Conservation (phyloP, 2,113 vertebrate species). For the Acanthisitta chloris region DNA sequence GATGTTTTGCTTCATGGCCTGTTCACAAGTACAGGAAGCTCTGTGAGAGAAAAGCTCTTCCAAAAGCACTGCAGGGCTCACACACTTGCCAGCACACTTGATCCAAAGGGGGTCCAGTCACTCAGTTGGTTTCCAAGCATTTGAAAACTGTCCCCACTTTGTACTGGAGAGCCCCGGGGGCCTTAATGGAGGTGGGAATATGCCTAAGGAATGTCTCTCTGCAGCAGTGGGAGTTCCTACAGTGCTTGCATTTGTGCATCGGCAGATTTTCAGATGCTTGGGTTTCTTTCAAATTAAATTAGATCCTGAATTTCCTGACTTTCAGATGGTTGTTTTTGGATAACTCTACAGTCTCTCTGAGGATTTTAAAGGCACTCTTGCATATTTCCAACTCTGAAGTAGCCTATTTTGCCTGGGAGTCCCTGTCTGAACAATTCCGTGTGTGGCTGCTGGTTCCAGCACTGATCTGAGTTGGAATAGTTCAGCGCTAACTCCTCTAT, state of each 20-base stretch:
- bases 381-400: slow-evolving; percentile 45
- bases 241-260: slow-evolving; percentile 36
- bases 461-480: background rate
- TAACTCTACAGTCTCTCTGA: slow-evolving; percentile 12
- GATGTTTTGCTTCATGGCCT: slow-evolving; percentile 4
- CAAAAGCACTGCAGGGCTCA: slow-evolving; percentile 8
- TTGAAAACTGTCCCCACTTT: slow-evolving; percentile 56
- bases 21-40: slow-evolving; percentile 15
- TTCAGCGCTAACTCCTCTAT: background rate
- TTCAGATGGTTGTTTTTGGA: slow-evolving; percentile 58
- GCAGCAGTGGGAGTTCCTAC: slow-evolving; percentile 8
- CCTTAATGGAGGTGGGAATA: slow-evolving; percentile 36
- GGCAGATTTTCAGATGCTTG: slow-evolving; percentile 56
- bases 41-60: slow-evolving; percentile 12
- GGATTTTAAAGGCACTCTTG: slow-evolving; percentile 48
- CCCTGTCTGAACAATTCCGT: slow-evolving; percentile 13
- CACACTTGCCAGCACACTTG: slow-evolving; percentile 6
- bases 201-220: slow-evolving; percentile 14
- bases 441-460: background rate
- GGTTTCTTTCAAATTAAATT: slow-evolving; percentile 66
- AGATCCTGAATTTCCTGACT: slow-evolving; percentile 61
- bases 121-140: background rate
- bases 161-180: slow-evolving; percentile 31
- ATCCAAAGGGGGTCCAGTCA: background rate
- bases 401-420: slow-evolving; percentile 47